Conservation (phyloP, 2,113 vertebrate species). For the Garra rufa region DNA sequence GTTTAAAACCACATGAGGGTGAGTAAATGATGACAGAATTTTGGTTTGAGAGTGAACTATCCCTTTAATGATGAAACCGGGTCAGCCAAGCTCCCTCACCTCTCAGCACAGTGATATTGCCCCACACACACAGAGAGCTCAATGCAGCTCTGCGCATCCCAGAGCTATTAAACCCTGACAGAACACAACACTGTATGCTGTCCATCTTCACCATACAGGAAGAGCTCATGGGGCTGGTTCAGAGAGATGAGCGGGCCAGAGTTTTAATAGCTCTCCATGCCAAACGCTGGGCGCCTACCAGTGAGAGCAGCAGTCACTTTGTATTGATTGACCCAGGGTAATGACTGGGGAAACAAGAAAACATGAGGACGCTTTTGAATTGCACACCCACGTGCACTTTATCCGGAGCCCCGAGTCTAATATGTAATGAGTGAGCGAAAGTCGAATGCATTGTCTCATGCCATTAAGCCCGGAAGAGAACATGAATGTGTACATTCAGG, state of each 20-base stretch:
- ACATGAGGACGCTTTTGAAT: background rate
- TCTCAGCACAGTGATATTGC: constrained; percentile 44
- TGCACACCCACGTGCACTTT: background rate
- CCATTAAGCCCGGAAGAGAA: constrained; percentile 22
- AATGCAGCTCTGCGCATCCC: constrained; percentile 53
- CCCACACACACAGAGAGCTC: constrained; percentile 29
- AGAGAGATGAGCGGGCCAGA: constrained; percentile 29
- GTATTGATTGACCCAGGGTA: constrained; percentile 42
- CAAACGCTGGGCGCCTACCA: constrained; percentile 32
- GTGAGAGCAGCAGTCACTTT: constrained; percentile 37
- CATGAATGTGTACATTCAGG: constrained; percentile 14
- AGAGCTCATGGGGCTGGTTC: constrained; percentile 49
- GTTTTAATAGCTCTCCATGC: constrained; percentile 59
- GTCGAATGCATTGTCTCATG: constrained; percentile 16
- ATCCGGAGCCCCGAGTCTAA: constrained; percentile 15
- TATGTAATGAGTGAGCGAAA: constrained; percentile 29
- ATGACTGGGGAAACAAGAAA: constrained; percentile 15
- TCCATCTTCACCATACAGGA: constrained; percentile 60
- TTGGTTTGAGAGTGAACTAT: background rate
- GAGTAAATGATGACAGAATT: background rate
- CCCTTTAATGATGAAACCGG: constrained; percentile 31
- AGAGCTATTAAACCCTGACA: constrained; percentile 67
- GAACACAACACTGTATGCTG: constrained; percentile 49
- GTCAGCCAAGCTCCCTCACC: constrained; percentile 35
- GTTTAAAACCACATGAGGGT: background rate